Evolutionary conservation across 2,113 vertebrate species (phyloP).

Genomic region (Cephalopterus ornatus): DNA sequence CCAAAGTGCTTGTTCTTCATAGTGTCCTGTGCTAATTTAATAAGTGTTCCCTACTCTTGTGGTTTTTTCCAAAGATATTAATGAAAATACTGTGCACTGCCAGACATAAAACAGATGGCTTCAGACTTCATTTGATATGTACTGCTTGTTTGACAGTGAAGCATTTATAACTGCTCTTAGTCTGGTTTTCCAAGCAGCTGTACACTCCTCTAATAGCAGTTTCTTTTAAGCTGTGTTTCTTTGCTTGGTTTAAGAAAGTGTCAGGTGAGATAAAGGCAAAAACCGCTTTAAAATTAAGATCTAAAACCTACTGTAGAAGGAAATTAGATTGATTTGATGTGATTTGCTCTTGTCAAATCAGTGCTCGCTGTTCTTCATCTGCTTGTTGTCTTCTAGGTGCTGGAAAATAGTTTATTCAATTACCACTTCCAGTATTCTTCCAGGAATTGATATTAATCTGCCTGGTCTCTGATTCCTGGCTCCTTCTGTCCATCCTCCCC

Average conservation of each 20-base stretch:
- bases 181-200: constrained; percentile 49
- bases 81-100: constrained; percentile 54
- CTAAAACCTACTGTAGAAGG: not conserved
- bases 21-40: constrained; percentile 47
- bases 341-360: constrained; percentile 36
- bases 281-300: constrained; percentile 29
- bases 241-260: constrained; percentile 38
- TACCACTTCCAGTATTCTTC: constrained; percentile 23
- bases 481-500: not conserved
- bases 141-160: constrained; percentile 51
- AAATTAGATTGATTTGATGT: constrained; percentile 39
- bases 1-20: constrained; percentile 29
- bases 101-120: constrained; percentile 67
- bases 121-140: constrained; percentile 56
- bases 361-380: not conserved
- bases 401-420: constrained; percentile 3
- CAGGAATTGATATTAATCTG: constrained; percentile 1
- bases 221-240: not conserved
- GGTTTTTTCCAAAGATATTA: not conserved
- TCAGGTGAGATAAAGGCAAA: constrained; percentile 30
- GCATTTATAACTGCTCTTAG: constrained; percentile 56
- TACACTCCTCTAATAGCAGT: constrained; percentile 8
- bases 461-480: not conserved
- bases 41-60: constrained; percentile 5
- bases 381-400: not conserved